Evolutionary conservation across 1,140 invertebrate genomes (phyloP).

Genomic region (Periplaneta americana): DNA sequence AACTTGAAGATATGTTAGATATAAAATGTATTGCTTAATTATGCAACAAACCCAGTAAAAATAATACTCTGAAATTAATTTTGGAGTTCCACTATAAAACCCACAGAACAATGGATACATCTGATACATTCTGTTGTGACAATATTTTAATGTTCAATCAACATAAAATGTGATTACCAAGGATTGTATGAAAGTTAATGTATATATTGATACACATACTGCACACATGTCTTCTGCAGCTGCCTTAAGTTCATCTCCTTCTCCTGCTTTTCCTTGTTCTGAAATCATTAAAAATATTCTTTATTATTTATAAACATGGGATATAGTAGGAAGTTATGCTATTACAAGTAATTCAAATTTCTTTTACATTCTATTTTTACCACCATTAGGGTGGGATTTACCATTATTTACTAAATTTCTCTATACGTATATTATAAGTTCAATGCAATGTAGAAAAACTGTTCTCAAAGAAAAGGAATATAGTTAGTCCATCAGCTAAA

Average conservation of each 20-base stretch:
- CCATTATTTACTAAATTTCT: neutral
- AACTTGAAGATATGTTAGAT: no score
- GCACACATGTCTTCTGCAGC: no score
- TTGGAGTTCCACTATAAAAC: no score
- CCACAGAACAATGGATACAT: no score
- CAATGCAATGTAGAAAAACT: neutral
- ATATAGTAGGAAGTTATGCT: neutral
- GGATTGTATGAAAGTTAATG: no score
- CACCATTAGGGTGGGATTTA: neutral
- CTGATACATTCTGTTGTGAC: no score
- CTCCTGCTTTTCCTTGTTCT: conserved; percentile 7
- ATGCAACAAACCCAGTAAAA: no score
- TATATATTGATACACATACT: no score
- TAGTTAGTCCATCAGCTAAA: neutral
- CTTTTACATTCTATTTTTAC: neutral
- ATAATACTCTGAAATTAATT: no score
- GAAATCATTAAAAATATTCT: neutral
- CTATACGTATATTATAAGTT: neutral
- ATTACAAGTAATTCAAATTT: neutral
- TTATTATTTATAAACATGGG: neutral
- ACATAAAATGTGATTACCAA: no score
- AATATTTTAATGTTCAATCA: no score
- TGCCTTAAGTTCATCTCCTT: conserved; percentile 6
- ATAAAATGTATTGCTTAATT: no score
- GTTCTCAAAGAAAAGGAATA: neutral